Conservation (phyloP, 1,140 invertebrate genomes). For the Lepidurus packardi region DNA sequence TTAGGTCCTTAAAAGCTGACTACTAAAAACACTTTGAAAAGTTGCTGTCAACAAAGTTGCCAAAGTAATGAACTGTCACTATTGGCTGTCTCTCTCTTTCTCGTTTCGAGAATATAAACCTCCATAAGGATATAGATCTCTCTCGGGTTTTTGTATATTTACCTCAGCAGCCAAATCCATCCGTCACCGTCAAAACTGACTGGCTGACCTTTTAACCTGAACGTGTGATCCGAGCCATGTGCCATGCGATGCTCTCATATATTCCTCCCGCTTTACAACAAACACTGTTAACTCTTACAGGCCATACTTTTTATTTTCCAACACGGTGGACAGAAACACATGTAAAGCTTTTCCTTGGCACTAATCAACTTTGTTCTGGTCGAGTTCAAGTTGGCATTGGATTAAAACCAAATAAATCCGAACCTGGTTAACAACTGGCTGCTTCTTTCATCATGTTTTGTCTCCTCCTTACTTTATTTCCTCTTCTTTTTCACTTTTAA, state of each 20-base stretch:
- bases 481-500: neutral
- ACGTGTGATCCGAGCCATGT: conserved; percentile 20
- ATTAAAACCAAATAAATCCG: conserved; percentile 1
- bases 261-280: neutral
- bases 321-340: neutral
- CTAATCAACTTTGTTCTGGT: neutral
- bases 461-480: neutral
- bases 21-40: neutral
- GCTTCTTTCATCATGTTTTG: neutral
- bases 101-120: conserved; percentile 7
- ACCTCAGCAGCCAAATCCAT: conserved; percentile 12
- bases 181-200: conserved; percentile 20
- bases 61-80: conserved; percentile 4
- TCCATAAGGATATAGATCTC: neutral
- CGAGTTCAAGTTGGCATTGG: neutral
- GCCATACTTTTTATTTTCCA: neutral
- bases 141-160: conserved; percentile 16
- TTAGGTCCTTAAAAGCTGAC: neutral
- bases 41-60: conserved; percentile 8
- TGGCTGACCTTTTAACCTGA: neutral
- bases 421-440: neutral
- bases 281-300: neutral
- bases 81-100: neutral
- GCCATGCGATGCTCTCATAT: neutral
- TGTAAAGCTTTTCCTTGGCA: neutral